Percentiles rank a stretch among this genome's conserved stretches.
Conservation (phyloP, 2,113 vertebrate species). For the Epinephelus cyanopodus region DNA sequence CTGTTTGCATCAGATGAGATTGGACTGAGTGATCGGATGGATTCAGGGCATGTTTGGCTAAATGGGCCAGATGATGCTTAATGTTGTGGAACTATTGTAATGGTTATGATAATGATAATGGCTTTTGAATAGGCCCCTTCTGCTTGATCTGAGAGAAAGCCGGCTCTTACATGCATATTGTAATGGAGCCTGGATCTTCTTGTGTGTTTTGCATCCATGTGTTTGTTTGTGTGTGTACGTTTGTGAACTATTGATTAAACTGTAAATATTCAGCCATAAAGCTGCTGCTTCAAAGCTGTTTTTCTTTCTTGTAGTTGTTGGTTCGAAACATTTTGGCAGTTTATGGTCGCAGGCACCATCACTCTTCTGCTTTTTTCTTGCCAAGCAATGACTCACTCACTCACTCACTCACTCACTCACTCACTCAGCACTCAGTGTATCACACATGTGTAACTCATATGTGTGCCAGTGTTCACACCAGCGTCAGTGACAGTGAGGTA, state of each 20-base stretch:
- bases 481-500: neutral
- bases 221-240: conserved; percentile 23
- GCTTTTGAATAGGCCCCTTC: conserved; percentile 52
- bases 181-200: neutral
- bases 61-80: conserved; percentile 57
- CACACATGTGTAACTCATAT: neutral
- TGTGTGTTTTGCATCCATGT: neutral
- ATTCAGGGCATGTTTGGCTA: conserved; percentile 22
- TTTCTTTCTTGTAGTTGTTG: neutral
- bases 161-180: neutral
- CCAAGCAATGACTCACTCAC: neutral
- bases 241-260: conserved; percentile 46
- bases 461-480: conserved; percentile 29
- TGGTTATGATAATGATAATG: conserved; percentile 60
- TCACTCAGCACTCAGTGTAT: neutral
- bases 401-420: neutral
- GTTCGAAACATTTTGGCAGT: neutral
- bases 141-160: conserved; percentile 39
- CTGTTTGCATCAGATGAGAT: conserved; percentile 6
- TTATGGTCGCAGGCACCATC: conserved; percentile 15
- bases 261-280: conserved; percentile 54
- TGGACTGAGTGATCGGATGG: conserved; percentile 20
- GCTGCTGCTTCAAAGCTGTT: conserved; percentile 13
- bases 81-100: conserved; percentile 53
- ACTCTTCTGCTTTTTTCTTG: neutral